Evolutionary conservation across 2,888 invertebrate genomes (phyloP), one percentile per base, ranked within the genome.

Genomic region (Xanthorhoe spadicearia): DNA sequence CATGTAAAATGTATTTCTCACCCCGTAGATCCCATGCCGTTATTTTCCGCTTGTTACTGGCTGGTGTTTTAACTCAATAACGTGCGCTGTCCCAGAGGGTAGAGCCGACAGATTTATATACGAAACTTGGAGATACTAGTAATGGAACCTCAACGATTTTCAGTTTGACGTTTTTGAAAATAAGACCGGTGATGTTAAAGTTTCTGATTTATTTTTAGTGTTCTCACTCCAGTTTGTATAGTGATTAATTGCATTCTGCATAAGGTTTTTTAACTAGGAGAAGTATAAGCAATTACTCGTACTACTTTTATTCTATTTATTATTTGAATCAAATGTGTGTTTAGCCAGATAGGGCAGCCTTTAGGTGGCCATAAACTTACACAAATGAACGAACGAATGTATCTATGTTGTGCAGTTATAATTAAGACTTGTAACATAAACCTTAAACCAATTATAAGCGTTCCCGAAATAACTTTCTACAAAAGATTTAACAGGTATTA

Each of bases 31-130:
- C 13, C 53, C 58, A 63, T 63, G 58, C 51, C 59, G 59, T 67
- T 67, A 63, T 67, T 67, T 67, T 56, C 54, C 55, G 62, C 66
- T 63, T 66, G 62, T 66, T 63, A 67, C 62, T 66, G 49, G 43
- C 38, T 49, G 28, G 54, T 62, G 59, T 67, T 63, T 62, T 67
- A 66, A 67, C 66, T 67, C 66, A 67, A 63, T 60, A 67, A 63
- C 66, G 62, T 61, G 62, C 59, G 55, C 56, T 61, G 53, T 54
- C 55, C 66, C 63, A n/a, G 54, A 58, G 66, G 63, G 57, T 48
- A 64, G 43, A 56, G 46, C 43, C 57, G 69, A 64, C 66, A 66
- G 69, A 69, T 69, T 69, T 69, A 69, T 69, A 58, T 61, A 13
- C 61, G 48, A 61, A 66, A 69, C 64, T 58, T 46, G 50, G 28